Evolutionary conservation across 2,113 vertebrate species (phyloP), one percentile per base, ranked within the genome.

Genomic region (Cephalopterus ornatus): DNA sequence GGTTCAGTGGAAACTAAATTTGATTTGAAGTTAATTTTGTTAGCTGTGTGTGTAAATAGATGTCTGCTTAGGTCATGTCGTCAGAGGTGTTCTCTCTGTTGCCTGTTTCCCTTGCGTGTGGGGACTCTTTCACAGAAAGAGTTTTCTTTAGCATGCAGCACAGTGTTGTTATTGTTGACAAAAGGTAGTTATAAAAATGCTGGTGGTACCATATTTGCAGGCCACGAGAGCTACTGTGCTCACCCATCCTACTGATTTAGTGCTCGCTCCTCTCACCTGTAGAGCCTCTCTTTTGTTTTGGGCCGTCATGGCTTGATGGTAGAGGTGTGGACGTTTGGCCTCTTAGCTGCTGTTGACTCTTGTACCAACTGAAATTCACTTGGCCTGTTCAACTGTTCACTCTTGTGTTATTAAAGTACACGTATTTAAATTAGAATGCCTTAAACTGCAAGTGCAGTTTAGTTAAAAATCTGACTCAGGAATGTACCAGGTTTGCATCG

Each of bases 81-180:
- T 66, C 15, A 59, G 39, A 52, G 21, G 32, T 53, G 28, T 37
- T 70, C 63, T 66, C 75, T 72, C 42, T 89, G 4, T 59, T 80
- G 30, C 15, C 23, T 55, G 1, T 85, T 71, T 66, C 56, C 9
- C 0, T 71, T 75, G 39, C 0, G 0, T 56, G 13, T 24, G 39
- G 32, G 14, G 11, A 30, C 26, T 78, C 0, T 71, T 78, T 39
- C 47, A 61, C n/a, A 42, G 33, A n/a, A 21, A 11, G 7, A 37
- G 9, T 52, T 91, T 65, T 72, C 52, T 32, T 88, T 89, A 55
- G 35, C 32, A 8, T 39, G 22, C 19, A 79, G 30, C 14, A 15
- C 11, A 12, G 7, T n/a, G 1, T 26, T 77, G 20, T 46, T 85
- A 5, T 14, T 58, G 4, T 14, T 85, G 62, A 24, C 3, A 9